Conservation (phyloP, 2,888 invertebrate species). For the Drosophila eohydei region DNA sequence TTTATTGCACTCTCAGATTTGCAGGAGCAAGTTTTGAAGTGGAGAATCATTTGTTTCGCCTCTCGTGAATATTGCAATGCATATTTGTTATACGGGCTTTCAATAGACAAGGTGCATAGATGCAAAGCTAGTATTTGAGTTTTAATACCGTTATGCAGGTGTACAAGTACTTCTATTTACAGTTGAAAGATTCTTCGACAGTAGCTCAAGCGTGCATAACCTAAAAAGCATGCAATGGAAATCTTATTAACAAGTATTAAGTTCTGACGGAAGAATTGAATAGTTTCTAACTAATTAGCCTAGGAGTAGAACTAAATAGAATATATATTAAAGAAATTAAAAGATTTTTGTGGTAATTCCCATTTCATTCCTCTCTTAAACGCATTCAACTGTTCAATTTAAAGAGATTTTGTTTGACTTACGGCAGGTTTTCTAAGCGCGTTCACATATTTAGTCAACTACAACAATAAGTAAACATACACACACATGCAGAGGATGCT, state of each 20-base stretch:
- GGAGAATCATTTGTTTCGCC: slow-evolving; percentile 32
- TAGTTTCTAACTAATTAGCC: not conserved
- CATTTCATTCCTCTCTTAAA: not conserved
- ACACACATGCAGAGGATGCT: slow-evolving; percentile 17
- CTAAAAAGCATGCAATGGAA: not conserved
- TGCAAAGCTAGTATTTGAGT: slow-evolving; percentile 3
- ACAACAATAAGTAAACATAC: slow-evolving; percentile 39
- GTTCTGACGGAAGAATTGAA: not conserved
- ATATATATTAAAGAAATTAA: not conserved
- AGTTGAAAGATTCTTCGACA: not conserved
- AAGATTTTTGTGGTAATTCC: not conserved
- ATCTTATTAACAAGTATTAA: slow-evolving; percentile 5
- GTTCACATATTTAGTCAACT: slow-evolving; percentile 47
- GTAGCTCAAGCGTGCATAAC: not conserved
- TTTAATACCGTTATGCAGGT: slow-evolving; percentile 14
- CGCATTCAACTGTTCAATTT: slow-evolving; percentile 1
- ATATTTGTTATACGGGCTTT: slow-evolving; percentile 34
- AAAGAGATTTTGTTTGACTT: slow-evolving; percentile 32
- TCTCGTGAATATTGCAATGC: slow-evolving; percentile 28
- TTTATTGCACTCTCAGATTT: slow-evolving; percentile 51
- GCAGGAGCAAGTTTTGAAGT: slow-evolving; percentile 26
- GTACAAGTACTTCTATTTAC: slow-evolving; percentile 1
- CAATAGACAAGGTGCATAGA: not conserved
- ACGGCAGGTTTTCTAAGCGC: slow-evolving; percentile 44
- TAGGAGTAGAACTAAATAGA: not conserved